Percentiles rank a stretch among this genome's conserved stretches.
Evolutionary conservation across 2,113 vertebrate species (phyloP).

Genomic region (Sander lucioperca): DNA sequence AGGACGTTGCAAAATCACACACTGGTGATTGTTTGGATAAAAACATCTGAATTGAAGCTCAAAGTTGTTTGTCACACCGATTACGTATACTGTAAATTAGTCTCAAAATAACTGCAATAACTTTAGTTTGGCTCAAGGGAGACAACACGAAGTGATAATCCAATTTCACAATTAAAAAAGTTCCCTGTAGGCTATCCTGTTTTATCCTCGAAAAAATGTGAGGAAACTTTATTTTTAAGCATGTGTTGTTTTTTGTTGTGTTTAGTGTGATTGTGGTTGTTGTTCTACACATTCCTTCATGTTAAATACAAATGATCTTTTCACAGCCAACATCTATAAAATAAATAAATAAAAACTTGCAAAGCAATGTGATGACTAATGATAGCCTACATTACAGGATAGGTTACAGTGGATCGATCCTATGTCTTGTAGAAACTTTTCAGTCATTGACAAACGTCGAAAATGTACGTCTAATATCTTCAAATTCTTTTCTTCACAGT

Average conservation of each 20-base stretch:
- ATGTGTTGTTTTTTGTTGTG: background rate
- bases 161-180: background rate
- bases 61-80: background rate
- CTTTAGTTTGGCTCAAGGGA: background rate
- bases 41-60: background rate
- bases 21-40: background rate
- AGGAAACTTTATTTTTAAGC: background rate
- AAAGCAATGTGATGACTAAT: too few relatives aligned
- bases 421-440: background rate
- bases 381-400: background rate
- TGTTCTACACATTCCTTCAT: too few relatives aligned
- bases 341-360: too few relatives aligned
- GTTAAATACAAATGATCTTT: too few relatives aligned
- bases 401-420: background rate
- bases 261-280: too few relatives aligned
- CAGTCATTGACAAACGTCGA: background rate
- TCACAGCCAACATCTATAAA: too few relatives aligned
- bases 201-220: background rate
- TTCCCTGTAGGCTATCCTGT: background rate
- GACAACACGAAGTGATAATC: background rate
- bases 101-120: background rate
- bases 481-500: too few relatives aligned
- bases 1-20: background rate
- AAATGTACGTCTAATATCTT: background rate
- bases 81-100: too few relatives aligned